Evolutionary conservation across 2,888 invertebrate species (phyloP).

Genomic region (Hyles lineata): DNA sequence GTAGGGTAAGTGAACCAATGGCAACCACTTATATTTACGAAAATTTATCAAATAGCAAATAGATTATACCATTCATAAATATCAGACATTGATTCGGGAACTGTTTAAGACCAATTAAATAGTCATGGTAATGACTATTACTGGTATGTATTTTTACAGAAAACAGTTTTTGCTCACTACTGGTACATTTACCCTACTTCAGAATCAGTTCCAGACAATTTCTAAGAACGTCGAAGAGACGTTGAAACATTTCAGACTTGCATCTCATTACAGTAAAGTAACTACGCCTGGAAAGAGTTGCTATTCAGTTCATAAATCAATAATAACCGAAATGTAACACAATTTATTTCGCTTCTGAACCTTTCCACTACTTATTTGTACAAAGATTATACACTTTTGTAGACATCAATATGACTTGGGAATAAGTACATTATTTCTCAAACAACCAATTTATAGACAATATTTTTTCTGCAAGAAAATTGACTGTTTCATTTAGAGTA

Average conservation of each 20-base stretch:
- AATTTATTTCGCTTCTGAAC: not conserved
- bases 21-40: not conserved
- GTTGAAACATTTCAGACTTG: not conserved
- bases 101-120: no score
- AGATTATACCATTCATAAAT: no score
- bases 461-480: not conserved
- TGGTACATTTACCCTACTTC: constrained; percentile 2
- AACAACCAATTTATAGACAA: not conserved
- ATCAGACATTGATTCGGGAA: no score
- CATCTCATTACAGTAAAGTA: not conserved
- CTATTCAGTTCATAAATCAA: not conserved
- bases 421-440: not conserved
- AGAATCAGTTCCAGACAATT: not conserved
- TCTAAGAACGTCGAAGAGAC: not conserved
- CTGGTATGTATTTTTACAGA: no score
- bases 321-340: not conserved
- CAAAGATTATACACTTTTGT: not conserved
- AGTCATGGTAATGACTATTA: no score
- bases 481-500: not conserved
- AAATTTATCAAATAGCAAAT: not conserved
- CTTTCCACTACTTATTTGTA: not conserved
- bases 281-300: constrained; percentile 3
- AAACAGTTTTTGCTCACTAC: no score
- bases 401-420: not conserved
- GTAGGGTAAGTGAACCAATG: not conserved